A percentile compares a stretch with the other conserved stretches of the same genome.
These are phyloP conservation scores for Bursaphelenchus okinawaensis DNA, from an alignment of 2,888 invertebrate genomes.

Conservation along the genomic window DNA sequence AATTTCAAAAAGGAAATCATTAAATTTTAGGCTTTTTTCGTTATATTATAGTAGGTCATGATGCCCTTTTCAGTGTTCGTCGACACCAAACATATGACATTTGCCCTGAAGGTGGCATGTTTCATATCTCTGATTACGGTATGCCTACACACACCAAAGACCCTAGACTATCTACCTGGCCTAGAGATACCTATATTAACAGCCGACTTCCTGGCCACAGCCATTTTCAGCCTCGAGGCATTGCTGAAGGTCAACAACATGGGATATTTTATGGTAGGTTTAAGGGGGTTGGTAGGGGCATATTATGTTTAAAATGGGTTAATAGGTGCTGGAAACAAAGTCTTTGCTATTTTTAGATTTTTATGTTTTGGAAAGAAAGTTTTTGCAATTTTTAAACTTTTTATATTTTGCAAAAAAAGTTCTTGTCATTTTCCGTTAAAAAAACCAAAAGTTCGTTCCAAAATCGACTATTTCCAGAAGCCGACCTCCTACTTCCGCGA, in stretches of 20 bases:
- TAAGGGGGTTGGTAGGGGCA: no score
- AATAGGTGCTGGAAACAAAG: background rate
- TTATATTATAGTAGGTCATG: no score
- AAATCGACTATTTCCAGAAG: conserved; percentile 65
- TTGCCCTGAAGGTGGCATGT: conserved; percentile 39
- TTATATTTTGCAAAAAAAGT: background rate
- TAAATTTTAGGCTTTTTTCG: no score
- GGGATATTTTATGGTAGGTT: conserved; percentile 75
- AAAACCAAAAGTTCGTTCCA: background rate
- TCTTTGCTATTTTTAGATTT: conserved; percentile 1
- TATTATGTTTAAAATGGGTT: background rate
- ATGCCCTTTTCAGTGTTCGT: conserved; percentile 11
- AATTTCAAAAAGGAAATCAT: background rate
- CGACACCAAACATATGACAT: conserved; percentile 10
- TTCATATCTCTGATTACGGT: conserved; percentile 65
- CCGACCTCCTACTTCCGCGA: conserved; percentile 86
- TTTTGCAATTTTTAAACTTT: background rate
- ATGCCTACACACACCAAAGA: conserved; percentile 92
- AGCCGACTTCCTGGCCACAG: conserved; percentile 79
- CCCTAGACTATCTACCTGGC: conserved; percentile 80
- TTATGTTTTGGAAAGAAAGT: background rate
- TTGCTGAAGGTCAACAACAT: conserved; percentile 95
- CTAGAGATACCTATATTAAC: conserved; percentile 75
- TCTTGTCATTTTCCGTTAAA: background rate
- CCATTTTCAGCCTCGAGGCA: conserved; percentile 95